Percentiles rank a stretch among this genome's conserved stretches.
These are phyloP conservation scores for Brachionus koreanus DNA, from an alignment of 1,140 invertebrate genomes.

Conservation along the genomic window DNA sequence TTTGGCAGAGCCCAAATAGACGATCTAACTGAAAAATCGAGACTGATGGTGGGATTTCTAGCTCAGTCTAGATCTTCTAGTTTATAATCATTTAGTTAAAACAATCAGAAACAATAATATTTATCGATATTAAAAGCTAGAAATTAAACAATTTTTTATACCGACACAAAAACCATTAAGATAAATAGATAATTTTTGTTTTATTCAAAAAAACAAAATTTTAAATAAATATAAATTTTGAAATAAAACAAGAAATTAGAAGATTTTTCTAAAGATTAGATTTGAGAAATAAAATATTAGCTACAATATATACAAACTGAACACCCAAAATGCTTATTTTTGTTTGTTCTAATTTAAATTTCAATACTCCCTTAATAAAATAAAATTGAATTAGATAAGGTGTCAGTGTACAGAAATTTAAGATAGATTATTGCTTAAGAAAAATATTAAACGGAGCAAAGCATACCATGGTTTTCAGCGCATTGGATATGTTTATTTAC, in stretches of 20 bases:
- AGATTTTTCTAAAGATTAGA: not conserved
- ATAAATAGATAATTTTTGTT: conserved; percentile 34
- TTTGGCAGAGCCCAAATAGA: too few relatives aligned
- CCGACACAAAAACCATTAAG: not conserved
- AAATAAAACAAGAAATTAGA: conserved; percentile 9
- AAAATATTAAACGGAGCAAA: not conserved
- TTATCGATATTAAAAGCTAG: conserved; percentile 7
- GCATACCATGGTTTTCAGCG: not conserved
- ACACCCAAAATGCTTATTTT: conserved; percentile 1
- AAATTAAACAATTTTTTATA: not conserved
- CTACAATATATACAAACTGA: not conserved
- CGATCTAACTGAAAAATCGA: not conserved
- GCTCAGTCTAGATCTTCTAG: not conserved
- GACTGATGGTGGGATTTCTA: not conserved
- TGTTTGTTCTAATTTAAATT: not conserved
- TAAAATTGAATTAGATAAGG: not conserved
- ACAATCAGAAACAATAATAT: not conserved
- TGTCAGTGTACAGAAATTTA: conserved; percentile 2
- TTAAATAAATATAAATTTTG: conserved; percentile 28
- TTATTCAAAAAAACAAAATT: not conserved
- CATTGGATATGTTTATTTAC: conserved; percentile 25
- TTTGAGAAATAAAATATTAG: not conserved
- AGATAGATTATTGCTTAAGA: conserved; percentile 4
- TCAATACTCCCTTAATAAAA: conserved; percentile 23
- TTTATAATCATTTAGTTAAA: not conserved